Conservation (phyloP, 2,113 vertebrate genomes). For the Chunga burmeisteri region DNA sequence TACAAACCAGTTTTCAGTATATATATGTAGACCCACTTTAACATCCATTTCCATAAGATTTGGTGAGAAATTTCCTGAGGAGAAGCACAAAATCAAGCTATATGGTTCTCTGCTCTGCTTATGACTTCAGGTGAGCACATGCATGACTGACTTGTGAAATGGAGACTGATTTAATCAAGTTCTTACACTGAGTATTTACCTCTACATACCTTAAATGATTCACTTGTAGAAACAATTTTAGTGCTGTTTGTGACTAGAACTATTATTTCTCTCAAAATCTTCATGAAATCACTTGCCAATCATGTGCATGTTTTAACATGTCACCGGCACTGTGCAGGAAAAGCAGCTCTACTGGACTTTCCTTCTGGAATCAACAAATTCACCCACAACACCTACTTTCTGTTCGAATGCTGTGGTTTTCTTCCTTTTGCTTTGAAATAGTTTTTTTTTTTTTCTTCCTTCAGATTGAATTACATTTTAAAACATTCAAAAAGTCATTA, state of each 20-base stretch:
- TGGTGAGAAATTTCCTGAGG: not conserved
- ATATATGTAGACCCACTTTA: not conserved
- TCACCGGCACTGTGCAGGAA: not conserved
- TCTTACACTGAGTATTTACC: not conserved
- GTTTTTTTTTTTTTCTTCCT: not conserved
- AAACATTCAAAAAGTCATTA: not conserved
- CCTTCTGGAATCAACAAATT: not conserved
- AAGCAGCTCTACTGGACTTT: not conserved
- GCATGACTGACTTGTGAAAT: not conserved
- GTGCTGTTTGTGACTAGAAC: not conserved
- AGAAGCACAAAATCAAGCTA: not conserved
- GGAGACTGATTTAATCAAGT: not conserved
- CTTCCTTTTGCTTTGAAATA: not conserved
- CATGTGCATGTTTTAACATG: fast-evolving
- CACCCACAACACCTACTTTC: not conserved
- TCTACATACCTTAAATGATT: not conserved
- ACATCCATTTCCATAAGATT: not conserved
- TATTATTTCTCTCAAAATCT: not conserved
- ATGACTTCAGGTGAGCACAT: not conserved
- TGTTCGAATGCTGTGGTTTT: not conserved
- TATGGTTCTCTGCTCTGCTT: not conserved
- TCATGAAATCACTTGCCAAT: not conserved
- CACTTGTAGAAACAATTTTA: not conserved
- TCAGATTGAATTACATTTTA: not conserved
- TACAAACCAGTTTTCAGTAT: not conserved